Evolutionary conservation across 2,888 invertebrate genomes (phyloP), one percentile per base, ranked within the genome.

Genomic region (Pammene fasciana): DNA sequence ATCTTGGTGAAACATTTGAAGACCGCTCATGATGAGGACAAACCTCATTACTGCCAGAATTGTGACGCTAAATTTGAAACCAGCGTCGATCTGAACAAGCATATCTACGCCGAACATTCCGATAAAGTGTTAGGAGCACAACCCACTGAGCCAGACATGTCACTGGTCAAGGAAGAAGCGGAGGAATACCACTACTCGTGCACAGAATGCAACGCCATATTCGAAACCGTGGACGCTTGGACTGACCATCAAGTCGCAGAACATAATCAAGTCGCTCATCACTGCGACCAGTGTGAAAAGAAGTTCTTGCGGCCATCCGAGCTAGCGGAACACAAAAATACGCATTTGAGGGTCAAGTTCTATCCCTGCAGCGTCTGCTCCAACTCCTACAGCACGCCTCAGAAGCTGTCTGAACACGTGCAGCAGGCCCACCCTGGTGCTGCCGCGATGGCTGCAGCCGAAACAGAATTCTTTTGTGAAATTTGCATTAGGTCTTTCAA

Each of bases 331-430:
- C 95, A 95, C 77, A 93, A 94, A 72, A 95, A 94, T 76, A 93
- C 94, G 6, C 95, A 95, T 80, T 87, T 95, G 72, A 94, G 95
- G 75, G 93, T 95, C 2, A 95, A 95, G 76, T 93, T 95, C 60
- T 95, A 94, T 73, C 93, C 94, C 0, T 94, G 94, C 74, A 93
- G 91, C 26, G 83, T 94, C 34, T 94, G 94, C 72, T 82, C 93
- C 0, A 94, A 94, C 73, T 94, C 94, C 46, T 94, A 94, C 78
- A 94, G 94, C 75, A 95, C 95, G 61, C 94, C 95, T 0, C 93
- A 94, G 76, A 94, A 94, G 60, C 84, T 94, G 52, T 88, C 93
- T 0, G 94, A 94, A 73, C 94, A 93, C 72, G 93, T 93, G 11
- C 91, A 93, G 52, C 90, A 93, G 75, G 74, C 83, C 6, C 94